Evolutionary conservation across 1,140 invertebrate genomes (phyloP).

Genomic region (Psix sp.): DNA sequence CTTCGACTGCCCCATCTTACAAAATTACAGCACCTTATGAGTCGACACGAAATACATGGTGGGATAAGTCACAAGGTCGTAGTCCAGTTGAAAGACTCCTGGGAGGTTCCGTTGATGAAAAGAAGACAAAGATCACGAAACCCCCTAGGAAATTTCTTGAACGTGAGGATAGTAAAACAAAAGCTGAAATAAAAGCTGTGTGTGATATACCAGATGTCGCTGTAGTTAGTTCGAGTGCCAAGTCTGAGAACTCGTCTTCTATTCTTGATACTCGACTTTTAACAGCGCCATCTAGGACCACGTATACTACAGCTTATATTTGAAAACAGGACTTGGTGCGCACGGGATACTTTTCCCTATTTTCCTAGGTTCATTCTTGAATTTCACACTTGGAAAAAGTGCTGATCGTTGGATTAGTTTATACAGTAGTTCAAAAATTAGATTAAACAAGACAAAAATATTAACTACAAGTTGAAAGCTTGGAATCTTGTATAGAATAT

Average conservation of each 20-base stretch:
- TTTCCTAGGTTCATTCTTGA: neutral
- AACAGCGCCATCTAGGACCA: constrained; percentile 71
- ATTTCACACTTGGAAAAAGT: too few relatives aligned
- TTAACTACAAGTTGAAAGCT: too few relatives aligned
- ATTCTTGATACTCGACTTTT: constrained; percentile 72
- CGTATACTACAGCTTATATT: constrained; percentile 75
- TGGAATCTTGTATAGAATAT: too few relatives aligned
- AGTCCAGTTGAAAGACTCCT: constrained; percentile 26
- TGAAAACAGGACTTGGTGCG: constrained; percentile 66
- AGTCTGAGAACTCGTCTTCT: constrained; percentile 67
- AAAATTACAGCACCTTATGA: constrained; percentile 35
- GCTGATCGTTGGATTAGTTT: too few relatives aligned
- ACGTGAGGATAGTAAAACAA: constrained; percentile 14
- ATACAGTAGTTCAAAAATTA: too few relatives aligned
- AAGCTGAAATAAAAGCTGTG: constrained; percentile 27
- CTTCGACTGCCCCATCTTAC: constrained; percentile 36
- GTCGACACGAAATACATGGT: neutral
- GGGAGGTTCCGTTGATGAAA: constrained; percentile 13
- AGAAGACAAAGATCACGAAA: constrained; percentile 30
- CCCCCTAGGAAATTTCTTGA: constrained; percentile 42
- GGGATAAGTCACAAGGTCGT: constrained; percentile 1
- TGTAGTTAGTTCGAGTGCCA: constrained; percentile 64
- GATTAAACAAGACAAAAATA: too few relatives aligned
- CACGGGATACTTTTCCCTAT: constrained; percentile 52
- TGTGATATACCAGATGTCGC: constrained; percentile 69